A percentile compares a stretch with the other conserved stretches of the same genome.
These are phyloP conservation scores for Poeciliopsis turrubarensis DNA, from an alignment of 2,113 vertebrate species.

Conservation along the genomic window DNA sequence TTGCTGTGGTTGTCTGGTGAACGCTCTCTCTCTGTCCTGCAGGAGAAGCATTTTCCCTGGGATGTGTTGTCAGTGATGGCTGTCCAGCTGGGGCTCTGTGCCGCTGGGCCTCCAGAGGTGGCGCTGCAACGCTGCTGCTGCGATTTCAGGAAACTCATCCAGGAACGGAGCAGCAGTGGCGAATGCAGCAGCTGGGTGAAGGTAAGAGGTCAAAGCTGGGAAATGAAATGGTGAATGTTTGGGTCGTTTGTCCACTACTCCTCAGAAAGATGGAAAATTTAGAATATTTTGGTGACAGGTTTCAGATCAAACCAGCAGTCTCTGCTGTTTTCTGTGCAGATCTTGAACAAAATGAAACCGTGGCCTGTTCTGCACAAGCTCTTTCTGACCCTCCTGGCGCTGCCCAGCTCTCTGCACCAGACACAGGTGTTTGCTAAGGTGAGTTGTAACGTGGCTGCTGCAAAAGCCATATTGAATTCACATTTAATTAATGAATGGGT, in stretches of 20 bases:
- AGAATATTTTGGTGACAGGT: background rate
- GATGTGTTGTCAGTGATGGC: constrained; percentile 14
- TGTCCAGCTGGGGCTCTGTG: constrained; percentile 19
- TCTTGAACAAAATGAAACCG: constrained; percentile 26
- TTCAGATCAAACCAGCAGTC: background rate
- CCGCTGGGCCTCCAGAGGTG: rapidly evolving
- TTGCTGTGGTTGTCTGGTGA: no score
- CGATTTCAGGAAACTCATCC: background rate
- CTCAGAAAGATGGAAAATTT: no score
- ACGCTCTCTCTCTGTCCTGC: background rate
- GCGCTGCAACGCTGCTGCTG: background rate
- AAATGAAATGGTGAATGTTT: no score
- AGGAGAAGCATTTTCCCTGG: background rate
- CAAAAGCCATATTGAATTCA: background rate
- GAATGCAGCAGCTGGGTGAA: constrained; percentile 13
- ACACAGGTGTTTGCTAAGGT: constrained; percentile 70
- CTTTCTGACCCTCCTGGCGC: constrained; percentile 67
- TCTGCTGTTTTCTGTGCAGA: constrained; percentile 13
- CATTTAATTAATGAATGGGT: background rate
- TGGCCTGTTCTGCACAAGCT: constrained; percentile 51
- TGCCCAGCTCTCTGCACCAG: constrained; percentile 63
- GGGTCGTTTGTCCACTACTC: no score
- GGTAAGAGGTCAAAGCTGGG: constrained; percentile 21
- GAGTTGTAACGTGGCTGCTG: constrained; percentile 11
- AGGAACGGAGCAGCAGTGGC: background rate